Evolutionary conservation across 2,113 vertebrate species (phyloP), one percentile per base, ranked within the genome.

Genomic region (Lonchura striata): DNA sequence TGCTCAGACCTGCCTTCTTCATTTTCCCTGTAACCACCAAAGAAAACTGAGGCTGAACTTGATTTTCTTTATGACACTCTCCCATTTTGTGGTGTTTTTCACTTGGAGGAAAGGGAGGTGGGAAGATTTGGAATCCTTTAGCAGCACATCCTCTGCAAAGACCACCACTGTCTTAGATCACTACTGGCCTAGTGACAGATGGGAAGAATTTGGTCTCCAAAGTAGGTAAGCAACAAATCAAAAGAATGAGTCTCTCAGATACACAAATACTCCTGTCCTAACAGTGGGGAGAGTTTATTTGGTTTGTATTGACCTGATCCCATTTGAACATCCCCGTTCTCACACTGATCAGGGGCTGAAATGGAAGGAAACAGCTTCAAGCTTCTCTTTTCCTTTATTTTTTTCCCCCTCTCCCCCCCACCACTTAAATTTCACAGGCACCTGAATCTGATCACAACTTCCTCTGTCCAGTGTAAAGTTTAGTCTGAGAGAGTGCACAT

Each of bases 391-490:
- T 68, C 82, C 82, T 94, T 96, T 95, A 86, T 94, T 93, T 95
- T 92, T 63, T 52, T 41, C 1, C 24, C 19, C 59, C 42, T 25
- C 59, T 35, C 22, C 64, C 41, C 77, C 83, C 23, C 35, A 35
- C 76, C 92, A 88, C 97, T 97, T 96, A 85, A 92, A 95, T 97
- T 97, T 97, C 95, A 97, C 96, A 97, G 95, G 96, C 97, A 97
- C 96, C 95, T 97, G 97, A 97, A 97, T 97, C 95, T 97, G 97
- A 97, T 97, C 97, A 97, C 92, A 95, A 92, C 97, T 97, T 97
- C 96, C 97, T 97, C 95, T 61, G 88, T 87, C 92, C 97, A 97
- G 95, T 95, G 96, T 95, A 97, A 96, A 96, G 94, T 97, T 96
- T 97, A 97, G 96, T 97, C 97, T 96, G 96, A 96, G 92, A 96